A percentile compares a stretch with the other conserved stretches of the same genome.
Evolutionary conservation across 2,113 vertebrate species (phyloP).

Genomic region (Ariopsis seemanni): DNA sequence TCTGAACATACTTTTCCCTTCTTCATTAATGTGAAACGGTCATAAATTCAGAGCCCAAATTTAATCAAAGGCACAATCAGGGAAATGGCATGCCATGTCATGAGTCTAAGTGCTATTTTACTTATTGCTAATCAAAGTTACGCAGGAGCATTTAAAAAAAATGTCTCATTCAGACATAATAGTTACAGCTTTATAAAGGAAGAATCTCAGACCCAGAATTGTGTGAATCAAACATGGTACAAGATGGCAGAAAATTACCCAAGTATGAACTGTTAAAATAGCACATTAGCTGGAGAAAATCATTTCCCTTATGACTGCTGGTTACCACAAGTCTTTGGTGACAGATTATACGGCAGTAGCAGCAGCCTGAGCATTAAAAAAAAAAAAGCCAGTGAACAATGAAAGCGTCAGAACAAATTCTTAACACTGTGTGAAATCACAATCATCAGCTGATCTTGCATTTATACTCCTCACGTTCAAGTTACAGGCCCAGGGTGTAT

Average conservation of each 20-base stretch:
- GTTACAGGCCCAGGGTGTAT: not conserved
- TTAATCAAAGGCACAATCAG: conserved; percentile 52
- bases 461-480: not conserved
- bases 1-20: not conserved
- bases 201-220: not conserved
- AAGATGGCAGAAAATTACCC: not conserved
- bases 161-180: not conserved
- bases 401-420: conserved; percentile 6
- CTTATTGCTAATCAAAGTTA: conserved; percentile 49
- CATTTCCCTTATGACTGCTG: conserved; percentile 21
- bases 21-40: not conserved
- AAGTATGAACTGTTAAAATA: not conserved
- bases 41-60: conserved; percentile 34
- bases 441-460: not conserved
- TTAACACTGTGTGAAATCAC: conserved; percentile 15
- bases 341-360: conserved; percentile 31
- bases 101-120: conserved; percentile 9
- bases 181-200: conserved; percentile 9
- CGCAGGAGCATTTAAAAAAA: not conserved
- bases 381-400: conserved; percentile 20
- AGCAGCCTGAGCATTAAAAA: conserved; percentile 28
- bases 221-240: not conserved
- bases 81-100: conserved; percentile 7
- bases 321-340: conserved; percentile 49
- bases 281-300: not conserved